A percentile compares a stretch with the other conserved stretches of the same genome.
These are phyloP conservation scores for Phalanger gymnotis DNA, from an alignment of 2,797 vertebrate genomes.

Conservation along the genomic window DNA sequence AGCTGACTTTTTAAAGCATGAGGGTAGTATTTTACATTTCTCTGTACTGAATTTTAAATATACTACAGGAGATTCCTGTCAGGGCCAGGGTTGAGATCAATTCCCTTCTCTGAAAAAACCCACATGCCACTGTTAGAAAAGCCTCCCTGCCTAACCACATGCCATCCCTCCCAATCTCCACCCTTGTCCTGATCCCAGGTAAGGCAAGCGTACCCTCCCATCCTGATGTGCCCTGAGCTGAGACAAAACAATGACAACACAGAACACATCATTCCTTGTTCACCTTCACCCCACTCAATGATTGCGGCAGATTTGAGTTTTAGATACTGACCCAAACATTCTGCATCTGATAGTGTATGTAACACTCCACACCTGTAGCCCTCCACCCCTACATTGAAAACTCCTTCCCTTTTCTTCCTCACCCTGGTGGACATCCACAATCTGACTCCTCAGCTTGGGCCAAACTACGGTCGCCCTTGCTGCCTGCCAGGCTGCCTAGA, in stretches of 20 bases:
- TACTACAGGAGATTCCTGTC: neutral
- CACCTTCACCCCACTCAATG: neutral
- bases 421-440: neutral
- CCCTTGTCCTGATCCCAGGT: neutral
- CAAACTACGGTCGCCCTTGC: neutral
- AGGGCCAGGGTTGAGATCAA: neutral
- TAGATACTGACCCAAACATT: neutral
- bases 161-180: neutral
- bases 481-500: too few species aligned
- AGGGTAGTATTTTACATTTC: neutral
- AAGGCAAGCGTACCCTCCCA: neutral
- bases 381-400: neutral
- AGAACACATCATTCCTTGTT: neutral
- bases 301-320: neutral
- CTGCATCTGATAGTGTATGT: neutral
- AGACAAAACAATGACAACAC: neutral
- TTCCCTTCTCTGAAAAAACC: neutral
- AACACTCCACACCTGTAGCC: neutral
- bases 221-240: neutral
- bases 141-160: too few species aligned
- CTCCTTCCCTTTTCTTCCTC: neutral
- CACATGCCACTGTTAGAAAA: too few species aligned
- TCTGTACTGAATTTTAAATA: neutral
- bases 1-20: neutral
- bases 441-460: neutral